Conservation (phyloP, 2,888 invertebrate genomes). For the Meteorus cinctellus region DNA sequence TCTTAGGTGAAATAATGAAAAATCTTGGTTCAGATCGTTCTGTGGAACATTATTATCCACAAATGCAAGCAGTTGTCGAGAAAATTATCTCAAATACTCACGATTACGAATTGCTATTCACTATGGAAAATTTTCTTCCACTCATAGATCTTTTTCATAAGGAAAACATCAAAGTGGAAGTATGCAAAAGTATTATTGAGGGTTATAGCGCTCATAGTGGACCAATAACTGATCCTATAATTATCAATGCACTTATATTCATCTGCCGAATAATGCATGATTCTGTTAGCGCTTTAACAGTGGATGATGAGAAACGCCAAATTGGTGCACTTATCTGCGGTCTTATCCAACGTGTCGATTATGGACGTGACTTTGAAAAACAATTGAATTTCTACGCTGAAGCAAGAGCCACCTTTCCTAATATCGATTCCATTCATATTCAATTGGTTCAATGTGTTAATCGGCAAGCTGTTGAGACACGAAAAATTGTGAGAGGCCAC, state of each 20-base stretch:
- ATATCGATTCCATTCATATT: conserved; percentile 89
- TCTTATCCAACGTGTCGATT: conserved; percentile 86
- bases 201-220: conserved; percentile 75
- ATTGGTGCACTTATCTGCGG: conserved; percentile 88
- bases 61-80: conserved; percentile 84
- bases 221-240: conserved; percentile 86
- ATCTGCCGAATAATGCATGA: conserved; percentile 93
- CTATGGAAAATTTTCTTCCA: conserved; percentile 93
- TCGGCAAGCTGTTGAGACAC: conserved; percentile 82
- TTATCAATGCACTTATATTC: conserved; percentile 91
- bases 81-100: conserved; percentile 84
- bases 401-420: conserved; percentile 91
- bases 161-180: conserved; percentile 86
- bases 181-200: conserved; percentile 88
- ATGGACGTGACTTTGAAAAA: conserved; percentile 90
- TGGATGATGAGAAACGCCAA: conserved; percentile 93
- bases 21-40: conserved; percentile 84
- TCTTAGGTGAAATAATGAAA: conserved; percentile 89
- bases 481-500: conserved; percentile 81
- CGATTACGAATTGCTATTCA: conserved; percentile 86
- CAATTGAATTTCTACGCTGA: conserved; percentile 96
- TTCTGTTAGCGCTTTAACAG: conserved; percentile 92
- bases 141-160: conserved; percentile 92
- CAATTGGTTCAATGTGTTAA: conserved; percentile 93
- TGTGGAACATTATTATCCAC: conserved; percentile 86